phyloP scores from a whole-genome alignment of 2,113 vertebrate species.

The Carlito syrichta region DNA sequence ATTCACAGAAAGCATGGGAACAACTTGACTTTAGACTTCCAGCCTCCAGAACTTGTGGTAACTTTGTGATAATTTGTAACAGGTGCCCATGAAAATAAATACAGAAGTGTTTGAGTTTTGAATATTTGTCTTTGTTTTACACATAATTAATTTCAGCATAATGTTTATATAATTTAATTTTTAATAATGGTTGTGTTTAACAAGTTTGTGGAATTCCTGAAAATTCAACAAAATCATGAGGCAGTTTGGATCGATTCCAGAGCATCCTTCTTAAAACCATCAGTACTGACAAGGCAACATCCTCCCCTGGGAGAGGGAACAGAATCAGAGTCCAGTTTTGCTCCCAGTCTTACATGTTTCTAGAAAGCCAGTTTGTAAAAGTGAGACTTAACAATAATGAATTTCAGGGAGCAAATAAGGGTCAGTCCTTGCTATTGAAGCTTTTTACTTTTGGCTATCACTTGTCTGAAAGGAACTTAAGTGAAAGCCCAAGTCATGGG shows the following conservation, averaged over 20 bases:
- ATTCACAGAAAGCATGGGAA: not conserved
- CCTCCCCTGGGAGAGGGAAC: not conserved
- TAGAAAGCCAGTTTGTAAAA: not conserved
- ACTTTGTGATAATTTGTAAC: not conserved
- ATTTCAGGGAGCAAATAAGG: not conserved
- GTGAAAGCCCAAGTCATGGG: not conserved
- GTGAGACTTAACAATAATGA: not conserved
- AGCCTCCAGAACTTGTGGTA: not conserved
- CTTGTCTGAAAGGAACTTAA: not conserved
- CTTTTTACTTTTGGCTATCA: not conserved
- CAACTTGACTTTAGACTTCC: not conserved
- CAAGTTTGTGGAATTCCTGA: not conserved
- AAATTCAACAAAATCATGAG: not conserved
- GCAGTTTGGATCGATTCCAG: not conserved
- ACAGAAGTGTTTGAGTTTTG: not conserved
- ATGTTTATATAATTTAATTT: not conserved
- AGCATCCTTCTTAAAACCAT: not conserved
- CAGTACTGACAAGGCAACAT: not conserved
- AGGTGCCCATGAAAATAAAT: not conserved
- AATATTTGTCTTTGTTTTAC: not conserved
- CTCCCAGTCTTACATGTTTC: not conserved
- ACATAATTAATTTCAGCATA: not conserved
- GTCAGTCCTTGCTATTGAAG: not conserved
- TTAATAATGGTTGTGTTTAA: not conserved
- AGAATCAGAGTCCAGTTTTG: not conserved